Evolutionary conservation across 2,113 vertebrate species (phyloP), one percentile per base, ranked within the genome.

Genomic region (Zosterops japonicus): DNA sequence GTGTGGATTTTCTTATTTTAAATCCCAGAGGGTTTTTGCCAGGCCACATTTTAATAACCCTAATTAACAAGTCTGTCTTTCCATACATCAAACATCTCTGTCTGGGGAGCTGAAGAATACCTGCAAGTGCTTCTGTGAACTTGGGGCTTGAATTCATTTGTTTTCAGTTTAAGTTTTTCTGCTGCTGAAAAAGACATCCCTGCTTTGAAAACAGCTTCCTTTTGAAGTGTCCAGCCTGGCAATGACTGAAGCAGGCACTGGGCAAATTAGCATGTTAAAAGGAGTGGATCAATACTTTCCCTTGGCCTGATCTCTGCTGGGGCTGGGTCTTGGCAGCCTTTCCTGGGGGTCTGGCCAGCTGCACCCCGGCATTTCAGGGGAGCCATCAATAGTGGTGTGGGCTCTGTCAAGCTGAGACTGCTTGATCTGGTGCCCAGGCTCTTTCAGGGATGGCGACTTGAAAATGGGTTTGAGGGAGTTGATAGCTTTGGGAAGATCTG

Each of bases 231-330:
- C 96, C 91, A 19, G 95, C 64, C 95, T 97, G 98, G 96, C 95
- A 97, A 77, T 96, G 98, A 98, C 97, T 98, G 98, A 98, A 98
- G 98, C 97, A 96, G 97, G 97, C 96, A 94, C 93, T 93, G 90
- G 98, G 98, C 93, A 98, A 98, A 99, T 99, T 98, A 98, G 97
- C 98, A 98, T 99, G 97, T 98, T 98, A 98, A 99, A 99, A 98
- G 98, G 97, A 95, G 80, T 7, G 81, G 98, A 98, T 99, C 98
- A 98, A 99, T 99, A 98, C 97, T 81, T 97, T 93, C 60, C 56
- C 65, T 77, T 87, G 8, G 27, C 65, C 79, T 56, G n/a, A n/a
- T 39, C 89, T 93, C 42, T 80, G 59, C 96, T 5, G 2, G 14
- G 35, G 35, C 56, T 83, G 68, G 72, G 35, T 36, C 46, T 11